These are phyloP conservation scores for Chloroclystis v-ata DNA, from an alignment of 2,888 invertebrate species.

Conservation along the genomic window DNA sequence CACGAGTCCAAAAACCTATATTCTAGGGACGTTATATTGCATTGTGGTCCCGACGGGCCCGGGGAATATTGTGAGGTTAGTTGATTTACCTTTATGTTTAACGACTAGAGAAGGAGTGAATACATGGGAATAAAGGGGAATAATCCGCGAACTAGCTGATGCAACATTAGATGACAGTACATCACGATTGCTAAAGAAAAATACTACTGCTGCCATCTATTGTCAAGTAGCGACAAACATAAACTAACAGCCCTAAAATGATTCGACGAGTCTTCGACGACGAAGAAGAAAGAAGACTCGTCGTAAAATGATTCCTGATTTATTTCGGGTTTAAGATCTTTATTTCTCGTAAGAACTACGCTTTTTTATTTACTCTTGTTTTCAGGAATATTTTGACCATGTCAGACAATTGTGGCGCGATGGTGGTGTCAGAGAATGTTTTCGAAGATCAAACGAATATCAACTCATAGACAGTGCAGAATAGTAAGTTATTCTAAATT, in stretches of 20 bases:
- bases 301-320: too few relatives aligned
- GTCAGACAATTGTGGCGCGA: slow-evolving; percentile 84
- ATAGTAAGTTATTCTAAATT: slow-evolving; percentile 80
- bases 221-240: too few relatives aligned
- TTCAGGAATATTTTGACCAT: slow-evolving; percentile 84
- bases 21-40: slow-evolving; percentile 67
- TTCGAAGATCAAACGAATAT: slow-evolving; percentile 84
- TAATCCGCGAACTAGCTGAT: too few relatives aligned
- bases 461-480: slow-evolving; percentile 89
- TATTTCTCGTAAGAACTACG: not conserved
- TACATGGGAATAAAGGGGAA: too few relatives aligned
- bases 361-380: not conserved
- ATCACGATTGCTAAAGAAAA: too few relatives aligned
- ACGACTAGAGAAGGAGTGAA: not conserved
- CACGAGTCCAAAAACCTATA: slow-evolving; percentile 62
- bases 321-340: too few relatives aligned
- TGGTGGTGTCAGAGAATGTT: slow-evolving; percentile 83
- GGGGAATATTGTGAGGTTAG: slow-evolving; percentile 76
- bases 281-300: too few relatives aligned
- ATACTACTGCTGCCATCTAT: too few relatives aligned
- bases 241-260: too few relatives aligned
- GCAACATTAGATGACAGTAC: too few relatives aligned
- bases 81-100: not conserved
- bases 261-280: too few relatives aligned
- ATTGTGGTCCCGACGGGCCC: slow-evolving; percentile 73